Conservation (phyloP, 2,888 invertebrate species). For the Sinotaia quadrata region DNA sequence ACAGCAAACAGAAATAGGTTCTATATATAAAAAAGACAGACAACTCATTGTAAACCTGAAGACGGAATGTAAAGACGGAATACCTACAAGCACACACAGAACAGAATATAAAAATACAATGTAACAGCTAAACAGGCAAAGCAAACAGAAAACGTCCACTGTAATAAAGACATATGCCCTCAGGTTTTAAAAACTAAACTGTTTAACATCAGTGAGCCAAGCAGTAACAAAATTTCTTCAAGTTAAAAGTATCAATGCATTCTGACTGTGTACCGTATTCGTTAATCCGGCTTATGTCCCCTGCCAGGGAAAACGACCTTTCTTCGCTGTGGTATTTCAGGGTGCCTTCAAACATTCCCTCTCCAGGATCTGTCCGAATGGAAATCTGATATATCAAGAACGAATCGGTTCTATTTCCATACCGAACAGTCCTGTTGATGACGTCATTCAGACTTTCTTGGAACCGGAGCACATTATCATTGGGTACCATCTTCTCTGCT, state of each 20-base stretch:
- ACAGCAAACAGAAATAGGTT: no score
- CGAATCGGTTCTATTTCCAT: constrained; percentile 42
- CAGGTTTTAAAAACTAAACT: neutral
- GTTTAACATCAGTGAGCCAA: neutral
- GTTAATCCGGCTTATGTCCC: constrained; percentile 76
- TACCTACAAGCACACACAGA: constrained; percentile 8
- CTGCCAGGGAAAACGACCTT: constrained; percentile 74
- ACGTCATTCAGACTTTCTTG: constrained; percentile 69
- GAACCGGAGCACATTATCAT: constrained; percentile 47
- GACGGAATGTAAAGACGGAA: no score
- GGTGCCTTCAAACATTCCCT: constrained; percentile 86
- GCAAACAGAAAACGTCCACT: neutral
- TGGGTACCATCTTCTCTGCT: constrained; percentile 75
- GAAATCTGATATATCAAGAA: constrained; percentile 76
- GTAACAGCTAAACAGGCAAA: constrained; percentile 1
- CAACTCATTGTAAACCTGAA: no score
- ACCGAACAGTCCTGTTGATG: constrained; percentile 45
- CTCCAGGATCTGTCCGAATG: constrained; percentile 79
- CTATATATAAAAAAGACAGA: no score
- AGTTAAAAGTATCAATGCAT: constrained; percentile 64
- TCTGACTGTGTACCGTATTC: constrained; percentile 70
- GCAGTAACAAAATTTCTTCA: constrained; percentile 72
- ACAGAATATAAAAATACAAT: neutral
- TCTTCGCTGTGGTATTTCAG: constrained; percentile 72
- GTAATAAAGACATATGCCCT: neutral